phyloP scores from a whole-genome alignment of 2,113 vertebrate genomes.

The Amblyopsis rosae region DNA sequence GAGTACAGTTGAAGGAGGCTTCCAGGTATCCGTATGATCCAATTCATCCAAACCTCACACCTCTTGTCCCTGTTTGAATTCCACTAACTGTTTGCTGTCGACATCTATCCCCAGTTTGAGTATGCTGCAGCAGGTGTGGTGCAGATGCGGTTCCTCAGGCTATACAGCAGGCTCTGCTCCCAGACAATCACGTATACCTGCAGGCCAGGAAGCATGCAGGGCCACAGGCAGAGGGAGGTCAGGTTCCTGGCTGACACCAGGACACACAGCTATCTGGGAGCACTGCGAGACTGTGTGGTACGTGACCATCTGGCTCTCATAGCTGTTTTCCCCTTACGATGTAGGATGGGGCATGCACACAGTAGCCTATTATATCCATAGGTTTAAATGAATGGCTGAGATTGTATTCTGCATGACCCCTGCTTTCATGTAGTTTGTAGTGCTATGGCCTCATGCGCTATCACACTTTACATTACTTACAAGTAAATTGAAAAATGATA shows the following conservation, averaged over 20 bases:
- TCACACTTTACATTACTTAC: background rate
- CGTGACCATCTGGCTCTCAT: slow-evolving; percentile 14
- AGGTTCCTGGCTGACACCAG: slow-evolving; percentile 78
- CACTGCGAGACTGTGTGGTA: slow-evolving; percentile 77
- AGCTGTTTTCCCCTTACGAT: background rate
- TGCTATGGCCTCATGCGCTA: background rate
- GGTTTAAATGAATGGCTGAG: too few species aligned
- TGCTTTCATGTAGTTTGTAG: too few species aligned
- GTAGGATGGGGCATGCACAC: background rate
- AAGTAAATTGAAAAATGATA: background rate
- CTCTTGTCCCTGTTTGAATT: background rate
- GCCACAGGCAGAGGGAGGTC: slow-evolving; percentile 61
- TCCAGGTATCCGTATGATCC: slow-evolving; percentile 66
- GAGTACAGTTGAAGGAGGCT: slow-evolving; percentile 74
- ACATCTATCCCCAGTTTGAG: slow-evolving; percentile 67
- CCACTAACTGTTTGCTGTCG: background rate
- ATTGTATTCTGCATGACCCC: too few species aligned
- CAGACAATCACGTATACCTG: slow-evolving; percentile 81
- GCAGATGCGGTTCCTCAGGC: slow-evolving; percentile 82
- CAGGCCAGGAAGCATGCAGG: slow-evolving; percentile 33
- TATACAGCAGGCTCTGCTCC: slow-evolving; percentile 74
- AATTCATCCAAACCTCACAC: background rate
- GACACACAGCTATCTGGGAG: slow-evolving; percentile 74
- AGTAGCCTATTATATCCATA: background rate
- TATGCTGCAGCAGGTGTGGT: slow-evolving; percentile 75